Evolutionary conservation across 2,113 vertebrate genomes (phyloP), one percentile per base, ranked within the genome.

Genomic region (Garra rufa): DNA sequence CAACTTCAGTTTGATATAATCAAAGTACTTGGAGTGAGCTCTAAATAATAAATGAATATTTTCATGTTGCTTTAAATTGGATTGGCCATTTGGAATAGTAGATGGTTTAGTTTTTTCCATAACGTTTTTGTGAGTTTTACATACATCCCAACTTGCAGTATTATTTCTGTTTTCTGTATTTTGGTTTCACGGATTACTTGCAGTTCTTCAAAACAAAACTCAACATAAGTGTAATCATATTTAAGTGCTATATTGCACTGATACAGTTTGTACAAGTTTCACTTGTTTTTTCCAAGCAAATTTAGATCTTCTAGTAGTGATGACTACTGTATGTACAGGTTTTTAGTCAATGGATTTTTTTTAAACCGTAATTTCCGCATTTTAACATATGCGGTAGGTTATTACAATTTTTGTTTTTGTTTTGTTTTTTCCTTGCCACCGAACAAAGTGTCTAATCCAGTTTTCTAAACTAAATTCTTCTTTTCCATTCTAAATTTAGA

Each of bases 61-160:
- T 71, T 73, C 41, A 69, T 69, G 34, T 69, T 41, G 65, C 38
- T n/a, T 69, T 69, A 46, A 46, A 73, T 24, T 15, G n/a, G 69
- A 21, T 28, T 3, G 3, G 26, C 17, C 61, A 17, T 21, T 41
- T 6, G 0, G 34, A 69, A 38, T 10, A 69, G 65, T 5, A 34
- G 28, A 21, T 67, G 19, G 3, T 65, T 17, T 67, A 9, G 34
- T 11, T 0, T 41, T 11, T 41, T 69, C 34, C 4, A 5, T 41
- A 69, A 69, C 3, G 34, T 69, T 38, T 69, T 21, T 41, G 9
- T 17, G 65, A 21, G 30, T 38, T 69, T 38, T 69, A 38, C 2
- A 26, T 26, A 13, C 57, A 26, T 38, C 30, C 10, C 4, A 69
- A 19, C 34, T 69, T 69, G 4, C 65, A 6, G 9, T 38, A 3